Evolutionary conservation across 2,888 invertebrate genomes (phyloP), one percentile per base, ranked within the genome.

Genomic region (Campopleginae sp.): DNA sequence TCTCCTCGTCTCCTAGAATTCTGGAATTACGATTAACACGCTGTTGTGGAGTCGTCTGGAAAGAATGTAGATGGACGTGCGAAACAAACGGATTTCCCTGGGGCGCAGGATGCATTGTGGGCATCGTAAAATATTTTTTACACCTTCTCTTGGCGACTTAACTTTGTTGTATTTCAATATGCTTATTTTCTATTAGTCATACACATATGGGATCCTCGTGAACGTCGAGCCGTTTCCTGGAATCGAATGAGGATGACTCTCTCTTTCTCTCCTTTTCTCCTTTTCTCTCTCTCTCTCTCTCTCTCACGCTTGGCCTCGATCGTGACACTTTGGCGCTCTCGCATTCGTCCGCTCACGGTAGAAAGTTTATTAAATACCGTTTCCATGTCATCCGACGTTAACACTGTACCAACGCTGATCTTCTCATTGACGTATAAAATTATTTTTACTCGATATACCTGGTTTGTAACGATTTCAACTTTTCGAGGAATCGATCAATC

Each of bases 361-460:
- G 87, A 88, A 87, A 88, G 88, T 88, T 88, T 86, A 87, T 87
- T 84, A 85, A 85, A 84, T 78, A 54, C 51, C 79, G 79, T 86
- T 88, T 87, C 70, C 79, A 86, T 87, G 88, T 87, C 88, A 86
- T 58, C 38, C 46, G 46, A 63, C 68, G 61, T 51, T 6, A 46
- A 48, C 54, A 5, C 54, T 27, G 1, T 12, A 48, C 48, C 14
- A 42, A 65, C 38, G 23, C 33, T 65, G 65, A 79, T 7, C 48
- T 38, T 58, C 42, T 65, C 76, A 75, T 68, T 48, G 65, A 78
- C 61, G 77, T 46, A 78, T 70, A 23, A 68, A 77, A 48, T 51
- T 68, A 31, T 58, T 71, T 72, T 23, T 51, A 19, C 66, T n/a
- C 5, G 44, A 46, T 27, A 46, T 44, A 7, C n/a, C 48, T 19